Base-by-base conservation (phyloP, 2,888 invertebrate species). In the Plusia festucae region DNA sequence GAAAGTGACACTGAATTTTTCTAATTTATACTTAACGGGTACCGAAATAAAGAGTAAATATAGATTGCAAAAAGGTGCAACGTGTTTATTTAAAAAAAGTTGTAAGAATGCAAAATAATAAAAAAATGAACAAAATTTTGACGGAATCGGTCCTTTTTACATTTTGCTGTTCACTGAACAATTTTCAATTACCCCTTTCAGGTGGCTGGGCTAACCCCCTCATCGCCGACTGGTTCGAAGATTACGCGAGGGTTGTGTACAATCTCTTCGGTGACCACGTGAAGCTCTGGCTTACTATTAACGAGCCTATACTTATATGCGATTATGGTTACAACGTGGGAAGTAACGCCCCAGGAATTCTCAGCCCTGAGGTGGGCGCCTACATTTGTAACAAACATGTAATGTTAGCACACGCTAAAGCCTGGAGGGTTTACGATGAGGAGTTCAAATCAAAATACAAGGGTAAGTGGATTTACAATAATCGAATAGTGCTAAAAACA, bases 201-300 rank as follows among this genome's bases (percentile, higher is more conserved):
- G 97, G 97, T 59, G 97, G 97, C 8, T 97, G 97, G 97, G 90
- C 95, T 0, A 97, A 97, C 84, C 96, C 96, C 0, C 89, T 95
- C 49, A 95, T 96, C 16, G 93, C 94, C 8, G 94, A 96, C n/a
- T 94, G 96, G 88, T 97, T 96, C 77, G 93, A 88, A n/a, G 96
- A 96, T 77, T 97, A 96, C 81, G 96, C 97, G 0, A 92, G 94
- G 16, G 81, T 96, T 0, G 88, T 95, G 0, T 96, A 94, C 82
- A 90, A 91, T 2, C 90, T 96, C 70, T 96, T 93, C 75, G 97
- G 96, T 0, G 96, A 96, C 78, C 94, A 96, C 18, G 96, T 97
- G 1, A 96, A 95, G 85, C 88, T 93, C 49, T 97, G 97, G 97
- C 94, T 97, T 0, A 97, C 97, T 0, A 95, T 97, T 63, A 97